Evolutionary conservation across 2,888 invertebrate species (phyloP).

Genomic region (Tenthredo notha): DNA sequence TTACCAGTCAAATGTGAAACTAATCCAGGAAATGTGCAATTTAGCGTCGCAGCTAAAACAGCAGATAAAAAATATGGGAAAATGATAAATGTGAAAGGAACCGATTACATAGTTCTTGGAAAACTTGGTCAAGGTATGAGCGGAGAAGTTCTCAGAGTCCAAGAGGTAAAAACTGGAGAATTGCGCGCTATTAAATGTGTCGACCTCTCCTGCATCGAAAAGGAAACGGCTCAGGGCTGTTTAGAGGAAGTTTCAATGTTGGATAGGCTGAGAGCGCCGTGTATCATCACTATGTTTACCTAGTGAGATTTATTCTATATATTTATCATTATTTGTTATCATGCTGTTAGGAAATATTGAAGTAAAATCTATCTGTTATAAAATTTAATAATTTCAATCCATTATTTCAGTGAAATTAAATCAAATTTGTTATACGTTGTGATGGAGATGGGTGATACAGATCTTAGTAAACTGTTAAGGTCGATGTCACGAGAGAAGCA

Average conservation of each 20-base stretch:
- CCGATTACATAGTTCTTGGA: conserved; percentile 87
- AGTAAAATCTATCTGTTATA: background rate
- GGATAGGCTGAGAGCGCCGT: conserved; percentile 89
- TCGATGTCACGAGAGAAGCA: conserved; percentile 77
- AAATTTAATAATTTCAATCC: conserved; percentile 49
- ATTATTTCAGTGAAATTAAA: conserved; percentile 83
- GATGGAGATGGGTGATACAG: conserved; percentile 95
- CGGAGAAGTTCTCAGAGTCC: conserved; percentile 88
- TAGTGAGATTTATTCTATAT: conserved; percentile 84
- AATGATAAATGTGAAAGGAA: conserved; percentile 84
- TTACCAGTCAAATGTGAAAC: background rate
- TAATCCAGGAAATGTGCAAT: conserved; percentile 54
- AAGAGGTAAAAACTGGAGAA: conserved; percentile 84
- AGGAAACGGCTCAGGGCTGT: conserved; percentile 87
- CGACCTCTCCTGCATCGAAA: conserved; percentile 86
- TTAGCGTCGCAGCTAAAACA: conserved; percentile 51
- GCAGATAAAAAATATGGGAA: conserved; percentile 69
- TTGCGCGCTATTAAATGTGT: conserved; percentile 92
- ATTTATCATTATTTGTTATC: conserved; percentile 6
- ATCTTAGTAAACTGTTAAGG: conserved; percentile 89
- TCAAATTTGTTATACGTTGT: conserved; percentile 86
- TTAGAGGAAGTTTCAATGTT: conserved; percentile 94
- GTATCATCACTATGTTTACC: conserved; percentile 92
- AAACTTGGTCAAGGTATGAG: conserved; percentile 94
- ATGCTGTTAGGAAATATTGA: background rate